These are phyloP conservation scores for Phymatocera aterrima DNA, from an alignment of 2,888 invertebrate species.

Conservation along the genomic window DNA sequence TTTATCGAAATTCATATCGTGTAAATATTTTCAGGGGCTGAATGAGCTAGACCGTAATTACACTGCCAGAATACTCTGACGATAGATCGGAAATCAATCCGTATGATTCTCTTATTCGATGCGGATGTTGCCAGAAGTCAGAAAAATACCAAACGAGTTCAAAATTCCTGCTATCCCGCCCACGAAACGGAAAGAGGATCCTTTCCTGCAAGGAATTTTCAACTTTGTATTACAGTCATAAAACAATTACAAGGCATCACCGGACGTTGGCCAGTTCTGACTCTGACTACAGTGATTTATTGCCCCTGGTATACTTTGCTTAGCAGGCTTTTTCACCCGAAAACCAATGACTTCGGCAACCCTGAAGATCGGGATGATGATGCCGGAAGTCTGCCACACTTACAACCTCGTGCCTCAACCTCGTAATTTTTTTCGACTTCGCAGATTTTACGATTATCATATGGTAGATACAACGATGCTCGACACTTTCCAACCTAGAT, in stretches of 20 bases:
- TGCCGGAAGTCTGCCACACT: conserved; percentile 35
- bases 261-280: background rate
- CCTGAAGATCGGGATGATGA: conserved; percentile 12
- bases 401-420: background rate
- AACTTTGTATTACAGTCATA: conserved; percentile 58
- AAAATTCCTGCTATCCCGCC: too few species aligned
- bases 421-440: background rate
- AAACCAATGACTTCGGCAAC: background rate
- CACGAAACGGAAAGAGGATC: background rate
- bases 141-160: too few species aligned
- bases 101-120: too few species aligned
- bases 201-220: conserved; percentile 10
- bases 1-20: background rate
- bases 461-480: too few species aligned
- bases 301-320: background rate
- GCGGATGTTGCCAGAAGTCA: background rate
- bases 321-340: background rate
- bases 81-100: background rate
- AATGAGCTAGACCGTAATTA: too few species aligned
- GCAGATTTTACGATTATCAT: background rate
- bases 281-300: background rate
- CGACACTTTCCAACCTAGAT: too few species aligned
- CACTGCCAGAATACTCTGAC: too few species aligned
- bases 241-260: conserved; percentile 61
- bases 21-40: too few species aligned